These are phyloP conservation scores for Eupithecia tripunctaria DNA, from an alignment of 2,888 invertebrate genomes.

Conservation along the genomic window DNA sequence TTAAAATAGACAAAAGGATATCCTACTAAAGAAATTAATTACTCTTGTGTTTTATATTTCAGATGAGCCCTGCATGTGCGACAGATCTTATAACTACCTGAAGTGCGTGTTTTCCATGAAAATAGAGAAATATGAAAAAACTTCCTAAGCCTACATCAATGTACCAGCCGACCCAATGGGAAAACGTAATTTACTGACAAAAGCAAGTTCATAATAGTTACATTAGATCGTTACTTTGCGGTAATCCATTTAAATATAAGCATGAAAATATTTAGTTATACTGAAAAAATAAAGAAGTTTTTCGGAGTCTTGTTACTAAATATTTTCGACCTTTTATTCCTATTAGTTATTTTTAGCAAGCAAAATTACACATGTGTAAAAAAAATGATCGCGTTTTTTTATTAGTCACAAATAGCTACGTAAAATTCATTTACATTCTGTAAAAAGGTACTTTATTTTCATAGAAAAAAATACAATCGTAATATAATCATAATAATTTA, in stretches of 20 bases:
- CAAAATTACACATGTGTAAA: slow-evolving; percentile 7
- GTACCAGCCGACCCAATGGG: neutral
- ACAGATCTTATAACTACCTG: slow-evolving; percentile 79
- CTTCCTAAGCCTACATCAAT: slow-evolving; percentile 11
- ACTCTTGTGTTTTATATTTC: slow-evolving; percentile 45
- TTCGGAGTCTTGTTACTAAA: too few species aligned
- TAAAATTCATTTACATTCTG: neutral
- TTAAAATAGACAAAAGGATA: too few species aligned
- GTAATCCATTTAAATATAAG: too few species aligned
- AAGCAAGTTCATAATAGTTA: neutral
- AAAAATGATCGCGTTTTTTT: neutral
- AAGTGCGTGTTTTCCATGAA: slow-evolving; percentile 80
- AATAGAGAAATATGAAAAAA: slow-evolving; percentile 59
- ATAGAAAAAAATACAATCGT: neutral
- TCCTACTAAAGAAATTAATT: neutral
- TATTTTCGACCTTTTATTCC: too few species aligned
- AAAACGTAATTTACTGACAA: neutral
- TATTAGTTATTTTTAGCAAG: neutral
- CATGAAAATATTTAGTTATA: too few species aligned
- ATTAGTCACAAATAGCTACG: neutral
- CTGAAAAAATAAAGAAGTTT: too few species aligned
- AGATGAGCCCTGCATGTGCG: slow-evolving; percentile 80
- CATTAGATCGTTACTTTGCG: too few species aligned
- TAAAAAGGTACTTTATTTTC: neutral
- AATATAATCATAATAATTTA: slow-evolving; percentile 14